Percentiles rank a stretch among this genome's conserved stretches.
These are phyloP conservation scores for Theonella swinhoei DNA, from an alignment of 37 sponge, comb jelly and placozoan genomes.

Conservation along the genomic window DNA sequence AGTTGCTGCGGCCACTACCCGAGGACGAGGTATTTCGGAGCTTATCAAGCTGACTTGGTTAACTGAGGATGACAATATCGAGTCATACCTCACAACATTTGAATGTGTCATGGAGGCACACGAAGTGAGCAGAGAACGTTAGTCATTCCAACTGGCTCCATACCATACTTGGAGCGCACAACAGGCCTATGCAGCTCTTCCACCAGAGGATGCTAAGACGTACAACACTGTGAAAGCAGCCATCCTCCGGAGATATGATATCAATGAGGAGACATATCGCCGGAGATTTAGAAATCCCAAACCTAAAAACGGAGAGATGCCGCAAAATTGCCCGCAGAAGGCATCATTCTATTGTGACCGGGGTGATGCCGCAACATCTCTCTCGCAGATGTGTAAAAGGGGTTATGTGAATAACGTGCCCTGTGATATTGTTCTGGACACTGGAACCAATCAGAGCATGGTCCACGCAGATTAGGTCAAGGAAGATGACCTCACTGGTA, in stretches of 20 bases:
- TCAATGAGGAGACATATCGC: constrained; percentile 39
- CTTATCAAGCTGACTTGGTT: not conserved
- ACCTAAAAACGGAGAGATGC: constrained; percentile 16
- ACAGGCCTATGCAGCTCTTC: constrained; percentile 37
- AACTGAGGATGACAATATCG: constrained; percentile 18
- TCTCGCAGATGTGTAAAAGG: too few relatives aligned
- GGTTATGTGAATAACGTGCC: too few relatives aligned
- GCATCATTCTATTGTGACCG: too few relatives aligned
- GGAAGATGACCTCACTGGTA: too few relatives aligned
- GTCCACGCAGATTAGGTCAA: too few relatives aligned
- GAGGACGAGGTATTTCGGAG: not conserved
- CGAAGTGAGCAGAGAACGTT: constrained; percentile 3
- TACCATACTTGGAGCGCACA: constrained; percentile 31
- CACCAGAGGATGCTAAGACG: constrained; percentile 12
- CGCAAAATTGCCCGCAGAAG: too few relatives aligned
- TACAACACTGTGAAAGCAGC: constrained; percentile 18
- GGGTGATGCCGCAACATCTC: too few relatives aligned
- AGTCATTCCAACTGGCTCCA: constrained; percentile 25
- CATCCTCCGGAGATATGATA: constrained; percentile 23
- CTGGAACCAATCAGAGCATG: too few relatives aligned
- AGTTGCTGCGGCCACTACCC: not conserved
- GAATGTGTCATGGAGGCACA: constrained; percentile 42
- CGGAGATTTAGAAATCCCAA: constrained; percentile 13
- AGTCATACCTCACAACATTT: constrained; percentile 34
- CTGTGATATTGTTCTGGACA: too few relatives aligned